phyloP scores from a whole-genome alignment of 2,113 vertebrate genomes.

The Melanotaenia duboulayi region DNA sequence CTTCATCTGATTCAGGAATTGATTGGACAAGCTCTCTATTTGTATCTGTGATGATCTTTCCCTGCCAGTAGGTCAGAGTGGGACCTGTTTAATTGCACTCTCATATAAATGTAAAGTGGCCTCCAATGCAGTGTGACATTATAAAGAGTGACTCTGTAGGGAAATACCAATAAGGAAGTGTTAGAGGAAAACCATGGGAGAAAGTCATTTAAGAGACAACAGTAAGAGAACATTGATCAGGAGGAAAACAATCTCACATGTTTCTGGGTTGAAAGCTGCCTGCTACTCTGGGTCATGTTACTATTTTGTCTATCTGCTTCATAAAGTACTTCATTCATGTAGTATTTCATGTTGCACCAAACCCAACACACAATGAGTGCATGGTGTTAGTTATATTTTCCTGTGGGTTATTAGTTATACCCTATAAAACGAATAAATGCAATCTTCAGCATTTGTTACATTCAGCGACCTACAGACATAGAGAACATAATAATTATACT shows the following conservation, averaged over 20 bases:
- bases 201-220: neutral
- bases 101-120: slow-evolving; percentile 23
- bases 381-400: slow-evolving; percentile 8
- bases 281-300: neutral
- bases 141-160: neutral
- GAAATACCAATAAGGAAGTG: neutral
- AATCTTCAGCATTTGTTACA: slow-evolving; percentile 1
- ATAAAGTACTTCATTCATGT: too few relatives aligned
- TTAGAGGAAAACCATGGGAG: neutral
- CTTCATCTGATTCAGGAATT: neutral
- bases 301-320: neutral
- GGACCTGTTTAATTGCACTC: slow-evolving; percentile 9
- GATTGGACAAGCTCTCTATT: neutral
- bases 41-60: slow-evolving; percentile 5
- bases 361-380: neutral
- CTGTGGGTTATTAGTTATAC: slow-evolving; percentile 2
- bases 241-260: neutral
- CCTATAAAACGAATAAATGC: neutral
- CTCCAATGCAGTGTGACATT: slow-evolving; percentile 3
- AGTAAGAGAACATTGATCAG: neutral
- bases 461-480: neutral
- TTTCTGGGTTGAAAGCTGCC: neutral
- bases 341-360: slow-evolving; percentile 13
- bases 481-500: slow-evolving; percentile 44
- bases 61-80: neutral